Evolutionary conservation across 2,113 vertebrate genomes (phyloP).

Genomic region (Osmerus mordax): DNA sequence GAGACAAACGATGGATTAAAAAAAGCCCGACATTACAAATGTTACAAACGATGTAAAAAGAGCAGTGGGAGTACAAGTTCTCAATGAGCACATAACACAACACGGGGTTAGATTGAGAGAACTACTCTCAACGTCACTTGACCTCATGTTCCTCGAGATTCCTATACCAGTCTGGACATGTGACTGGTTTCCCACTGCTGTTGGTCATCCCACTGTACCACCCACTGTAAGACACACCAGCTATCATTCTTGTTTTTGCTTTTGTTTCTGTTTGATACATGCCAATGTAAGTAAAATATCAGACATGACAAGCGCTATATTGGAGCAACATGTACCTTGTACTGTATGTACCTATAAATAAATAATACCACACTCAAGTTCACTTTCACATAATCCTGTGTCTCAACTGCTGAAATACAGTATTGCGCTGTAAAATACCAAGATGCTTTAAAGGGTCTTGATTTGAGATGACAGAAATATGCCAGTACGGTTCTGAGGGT

Average conservation of each 20-base stretch:
- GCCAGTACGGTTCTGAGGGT: conserved; percentile 45
- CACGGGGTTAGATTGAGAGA: no score
- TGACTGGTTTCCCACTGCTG: no score
- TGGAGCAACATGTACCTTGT: conserved; percentile 32
- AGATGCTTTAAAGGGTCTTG: conserved; percentile 57
- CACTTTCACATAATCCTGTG: conserved; percentile 35
- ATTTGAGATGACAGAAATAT: conserved; percentile 63
- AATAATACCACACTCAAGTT: conserved; percentile 49
- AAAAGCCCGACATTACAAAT: no score
- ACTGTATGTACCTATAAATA: conserved; percentile 53
- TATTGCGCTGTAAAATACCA: conserved; percentile 42
- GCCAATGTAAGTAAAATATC: background rate
- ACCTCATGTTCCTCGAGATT: no score
- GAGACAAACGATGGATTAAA: no score
- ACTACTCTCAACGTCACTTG: no score
- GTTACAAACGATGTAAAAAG: background rate
- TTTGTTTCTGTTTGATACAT: background rate
- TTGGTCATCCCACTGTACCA: no score
- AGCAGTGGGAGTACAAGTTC: background rate
- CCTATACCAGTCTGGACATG: no score
- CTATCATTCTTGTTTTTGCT: background rate
- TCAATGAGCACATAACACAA: background rate
- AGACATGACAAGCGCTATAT: conserved; percentile 12
- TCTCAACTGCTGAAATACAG: conserved; percentile 50
- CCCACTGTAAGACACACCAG: background rate